Evolutionary conservation across 2,797 vertebrate genomes (phyloP).

Genomic region (Hafferia zeledoni): DNA sequence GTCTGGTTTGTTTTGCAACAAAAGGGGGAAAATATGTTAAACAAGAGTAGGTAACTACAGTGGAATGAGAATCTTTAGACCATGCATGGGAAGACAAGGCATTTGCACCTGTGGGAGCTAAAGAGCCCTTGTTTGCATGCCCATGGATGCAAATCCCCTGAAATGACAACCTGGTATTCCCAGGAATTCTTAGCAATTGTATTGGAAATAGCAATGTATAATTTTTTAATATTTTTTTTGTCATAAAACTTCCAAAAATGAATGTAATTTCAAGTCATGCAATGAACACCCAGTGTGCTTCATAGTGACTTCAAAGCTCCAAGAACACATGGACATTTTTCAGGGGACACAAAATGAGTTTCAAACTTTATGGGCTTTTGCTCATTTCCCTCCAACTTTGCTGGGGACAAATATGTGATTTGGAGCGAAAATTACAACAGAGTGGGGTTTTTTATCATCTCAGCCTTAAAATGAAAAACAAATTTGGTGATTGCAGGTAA

Average conservation of each 20-base stretch:
- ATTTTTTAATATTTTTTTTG: neutral
- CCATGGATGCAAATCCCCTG: neutral
- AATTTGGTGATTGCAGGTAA: neutral
- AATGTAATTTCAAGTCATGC: neutral
- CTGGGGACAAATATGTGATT: neutral
- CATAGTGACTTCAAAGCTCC: neutral
- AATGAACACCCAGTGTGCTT: neutral
- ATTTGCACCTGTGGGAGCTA: neutral
- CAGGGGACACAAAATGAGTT: conserved; percentile 14
- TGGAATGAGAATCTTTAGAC: neutral
- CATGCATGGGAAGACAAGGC: neutral
- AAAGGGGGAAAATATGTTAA: neutral
- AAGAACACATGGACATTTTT: neutral
- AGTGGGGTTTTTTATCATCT: neutral
- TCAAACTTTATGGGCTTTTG: conserved; percentile 13
- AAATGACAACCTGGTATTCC: neutral
- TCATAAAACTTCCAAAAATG: conserved; percentile 10
- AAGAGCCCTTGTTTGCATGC: neutral
- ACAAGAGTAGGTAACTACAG: neutral
- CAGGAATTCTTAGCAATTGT: neutral
- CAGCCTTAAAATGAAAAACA: neutral
- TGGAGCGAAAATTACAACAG: neutral
- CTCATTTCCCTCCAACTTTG: neutral
- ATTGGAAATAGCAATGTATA: neutral
- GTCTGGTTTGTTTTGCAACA: neutral